Conservation (phyloP, 2,888 invertebrate genomes). For the Fragum whitleyi region DNA sequence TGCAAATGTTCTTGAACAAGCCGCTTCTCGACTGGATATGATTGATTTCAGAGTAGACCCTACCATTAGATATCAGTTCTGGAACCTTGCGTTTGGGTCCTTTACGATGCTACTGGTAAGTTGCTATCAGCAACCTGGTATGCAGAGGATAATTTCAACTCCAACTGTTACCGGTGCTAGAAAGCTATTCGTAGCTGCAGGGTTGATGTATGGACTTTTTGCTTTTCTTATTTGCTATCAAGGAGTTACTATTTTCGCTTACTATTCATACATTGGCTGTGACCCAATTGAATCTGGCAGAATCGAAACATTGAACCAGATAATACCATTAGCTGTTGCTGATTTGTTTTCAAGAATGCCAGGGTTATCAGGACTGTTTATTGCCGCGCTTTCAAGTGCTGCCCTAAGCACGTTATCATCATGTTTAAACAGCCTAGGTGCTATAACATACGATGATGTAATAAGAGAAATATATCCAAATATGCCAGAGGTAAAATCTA, state of each 20-base stretch:
- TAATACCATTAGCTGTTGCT: slow-evolving; percentile 43
- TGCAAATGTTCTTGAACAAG: not conserved
- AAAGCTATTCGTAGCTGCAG: not conserved
- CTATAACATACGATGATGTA: slow-evolving; percentile 50
- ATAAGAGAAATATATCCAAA: slow-evolving; percentile 31
- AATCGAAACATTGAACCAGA: slow-evolving; percentile 46
- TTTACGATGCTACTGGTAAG: not conserved
- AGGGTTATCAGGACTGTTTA: slow-evolving; percentile 53
- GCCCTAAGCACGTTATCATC: slow-evolving; percentile 52
- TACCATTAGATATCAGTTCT: slow-evolving; percentile 20
- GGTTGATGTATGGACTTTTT: not conserved
- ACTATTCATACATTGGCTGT: slow-evolving; percentile 41
- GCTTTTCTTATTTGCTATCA: slow-evolving; percentile 5
- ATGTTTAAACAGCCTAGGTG: slow-evolving; percentile 46
- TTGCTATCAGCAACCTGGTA: slow-evolving; percentile 31
- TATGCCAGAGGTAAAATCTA: not conserved
- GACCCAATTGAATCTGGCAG: slow-evolving; percentile 49
- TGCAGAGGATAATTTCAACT: slow-evolving; percentile 22
- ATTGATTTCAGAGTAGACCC: slow-evolving; percentile 38
- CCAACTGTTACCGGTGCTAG: not conserved
- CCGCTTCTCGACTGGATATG: slow-evolving; percentile 24
- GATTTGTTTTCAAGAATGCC: slow-evolving; percentile 45
- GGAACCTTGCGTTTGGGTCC: slow-evolving; percentile 16
- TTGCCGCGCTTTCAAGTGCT: slow-evolving; percentile 46
- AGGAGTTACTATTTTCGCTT: slow-evolving; percentile 45